Percentiles rank a stretch among this genome's conserved stretches.
These are phyloP conservation scores for Chaunax sp. DNA, from an alignment of 2,797 vertebrate genomes.

Conservation along the genomic window DNA sequence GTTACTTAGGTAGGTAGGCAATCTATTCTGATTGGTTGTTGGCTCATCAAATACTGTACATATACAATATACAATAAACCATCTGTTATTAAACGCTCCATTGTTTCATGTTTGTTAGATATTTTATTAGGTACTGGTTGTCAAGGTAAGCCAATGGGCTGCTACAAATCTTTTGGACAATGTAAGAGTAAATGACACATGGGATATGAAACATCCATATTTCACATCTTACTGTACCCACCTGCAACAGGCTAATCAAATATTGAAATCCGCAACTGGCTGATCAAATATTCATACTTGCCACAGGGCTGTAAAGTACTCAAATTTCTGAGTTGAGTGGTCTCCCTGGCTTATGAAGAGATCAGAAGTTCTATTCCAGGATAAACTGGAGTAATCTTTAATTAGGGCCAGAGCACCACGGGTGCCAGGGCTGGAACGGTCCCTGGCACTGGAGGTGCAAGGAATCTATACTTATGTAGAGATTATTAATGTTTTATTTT, in stretches of 20 bases:
- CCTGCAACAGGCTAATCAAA: constrained; percentile 68
- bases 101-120: neutral
- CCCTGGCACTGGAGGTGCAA: neutral
- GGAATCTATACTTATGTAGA: neutral
- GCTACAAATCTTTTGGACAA: neutral
- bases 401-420: neutral
- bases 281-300: constrained; percentile 73
- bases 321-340: constrained; percentile 53
- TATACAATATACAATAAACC: neutral
- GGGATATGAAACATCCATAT: constrained; percentile 24
- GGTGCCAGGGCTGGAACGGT: neutral
- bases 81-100: neutral
- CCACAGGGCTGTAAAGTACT: constrained; percentile 59
- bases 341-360: constrained; percentile 32
- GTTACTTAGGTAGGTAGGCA: neutral
- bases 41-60: neutral
- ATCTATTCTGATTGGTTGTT: constrained; percentile 3
- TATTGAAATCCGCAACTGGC: constrained; percentile 70
- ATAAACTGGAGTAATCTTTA: constrained; percentile 34
- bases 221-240: constrained; percentile 41
- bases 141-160: neutral
- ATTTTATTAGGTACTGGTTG: constrained; percentile 1
- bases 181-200: neutral
- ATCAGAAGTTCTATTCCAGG: constrained; percentile 50
- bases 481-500: no score